phyloP scores from a whole-genome alignment of 2,797 vertebrate species.

The Huso huso region DNA sequence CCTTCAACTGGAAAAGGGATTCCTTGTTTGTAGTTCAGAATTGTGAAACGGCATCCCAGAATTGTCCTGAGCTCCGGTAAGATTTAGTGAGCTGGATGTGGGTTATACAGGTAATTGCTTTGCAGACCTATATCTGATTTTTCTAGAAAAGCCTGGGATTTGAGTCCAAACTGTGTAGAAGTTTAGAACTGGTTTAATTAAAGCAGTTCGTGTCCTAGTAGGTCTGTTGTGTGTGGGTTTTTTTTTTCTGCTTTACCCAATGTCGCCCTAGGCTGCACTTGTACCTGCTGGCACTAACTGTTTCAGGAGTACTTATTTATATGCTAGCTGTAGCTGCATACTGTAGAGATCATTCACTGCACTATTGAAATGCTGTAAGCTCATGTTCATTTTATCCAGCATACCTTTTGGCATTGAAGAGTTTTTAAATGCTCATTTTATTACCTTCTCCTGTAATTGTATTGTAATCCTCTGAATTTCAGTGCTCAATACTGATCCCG shows the following conservation, averaged over 20 bases:
- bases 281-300: constrained; percentile 24
- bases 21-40: background rate
- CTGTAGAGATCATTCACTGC: too few species aligned
- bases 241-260: constrained; percentile 25
- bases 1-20: constrained; percentile 17
- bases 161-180: background rate
- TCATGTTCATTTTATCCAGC: constrained; percentile 16
- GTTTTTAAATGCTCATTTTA: too few species aligned
- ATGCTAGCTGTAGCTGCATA: too few species aligned
- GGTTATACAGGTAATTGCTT: constrained; percentile 4
- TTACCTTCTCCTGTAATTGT: too few species aligned
- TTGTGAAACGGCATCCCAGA: background rate
- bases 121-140: constrained; percentile 3
- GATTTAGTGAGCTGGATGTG: background rate
- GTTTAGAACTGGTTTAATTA: background rate
- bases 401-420: constrained; percentile 12
- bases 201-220: constrained; percentile 8
- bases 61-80: background rate
- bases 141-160: constrained; percentile 16
- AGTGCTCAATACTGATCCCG: too few species aligned
- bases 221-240: background rate
- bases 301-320: too few species aligned
- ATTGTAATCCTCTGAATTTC: too few species aligned
- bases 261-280: constrained; percentile 43
- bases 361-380: background rate